Percentiles rank a stretch among this genome's conserved stretches.
Conservation (phyloP, 2,888 invertebrate species). For the Eugnorisma glareosa region DNA sequence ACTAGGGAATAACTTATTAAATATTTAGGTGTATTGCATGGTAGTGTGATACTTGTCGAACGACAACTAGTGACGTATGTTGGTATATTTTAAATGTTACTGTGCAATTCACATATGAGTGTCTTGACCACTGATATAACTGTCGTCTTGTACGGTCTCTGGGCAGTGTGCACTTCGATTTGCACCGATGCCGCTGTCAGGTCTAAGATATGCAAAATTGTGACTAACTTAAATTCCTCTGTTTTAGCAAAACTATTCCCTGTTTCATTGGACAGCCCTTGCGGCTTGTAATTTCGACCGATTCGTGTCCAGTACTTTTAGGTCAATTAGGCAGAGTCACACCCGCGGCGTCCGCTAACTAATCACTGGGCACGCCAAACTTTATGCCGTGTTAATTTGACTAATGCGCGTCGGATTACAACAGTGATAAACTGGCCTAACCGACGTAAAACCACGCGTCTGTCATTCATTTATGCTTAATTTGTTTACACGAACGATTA, state of each 20-base stretch:
- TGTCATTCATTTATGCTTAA: conserved; percentile 79
- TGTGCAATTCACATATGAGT: background rate
- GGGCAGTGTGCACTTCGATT: background rate
- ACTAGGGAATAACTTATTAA: background rate
- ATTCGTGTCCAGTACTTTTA: conserved; percentile 90
- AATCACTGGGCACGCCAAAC: conserved; percentile 88
- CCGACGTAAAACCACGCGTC: conserved; percentile 75
- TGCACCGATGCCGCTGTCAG: no score
- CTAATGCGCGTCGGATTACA: conserved; percentile 88
- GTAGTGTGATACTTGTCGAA: background rate
- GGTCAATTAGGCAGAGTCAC: conserved; percentile 90
- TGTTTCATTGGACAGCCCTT: conserved; percentile 79
- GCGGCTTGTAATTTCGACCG: conserved; percentile 84
- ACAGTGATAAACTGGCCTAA: conserved; percentile 82
- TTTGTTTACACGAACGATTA: conserved; percentile 76
- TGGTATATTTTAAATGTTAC: background rate
- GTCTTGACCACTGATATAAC: background rate
- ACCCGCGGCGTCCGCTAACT: conserved; percentile 82
- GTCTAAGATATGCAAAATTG: background rate
- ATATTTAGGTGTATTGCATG: background rate
- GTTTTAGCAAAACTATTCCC: conserved; percentile 13
- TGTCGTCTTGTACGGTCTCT: background rate
- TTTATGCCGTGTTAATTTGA: conserved; percentile 91
- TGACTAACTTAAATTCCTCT: background rate
- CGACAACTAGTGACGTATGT: background rate